Conservation (phyloP, 2,113 vertebrate species). For the Halcyon malimbica region DNA sequence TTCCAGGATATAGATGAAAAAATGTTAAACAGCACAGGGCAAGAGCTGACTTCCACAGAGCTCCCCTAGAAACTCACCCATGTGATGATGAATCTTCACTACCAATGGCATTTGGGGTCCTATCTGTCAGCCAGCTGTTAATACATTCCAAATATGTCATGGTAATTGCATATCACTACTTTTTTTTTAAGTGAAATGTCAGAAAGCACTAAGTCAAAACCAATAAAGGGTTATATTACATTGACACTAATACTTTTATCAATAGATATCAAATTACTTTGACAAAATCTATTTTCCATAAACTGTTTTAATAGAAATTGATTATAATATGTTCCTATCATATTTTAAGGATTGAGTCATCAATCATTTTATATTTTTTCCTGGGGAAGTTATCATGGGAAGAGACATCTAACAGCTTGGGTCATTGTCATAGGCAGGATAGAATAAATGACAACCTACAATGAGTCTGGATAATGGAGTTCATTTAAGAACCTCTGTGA, state of each 20-base stretch:
- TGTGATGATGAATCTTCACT: not conserved
- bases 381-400: not conserved
- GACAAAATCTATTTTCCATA: not conserved
- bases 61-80: not conserved
- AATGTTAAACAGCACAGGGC: not conserved
- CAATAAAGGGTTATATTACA: not conserved
- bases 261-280: not conserved
- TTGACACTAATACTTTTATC: not conserved
- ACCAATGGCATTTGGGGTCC: not conserved
- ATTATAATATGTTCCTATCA: not conserved
- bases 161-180: not conserved
- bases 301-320: not conserved
- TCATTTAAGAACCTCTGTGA: not conserved
- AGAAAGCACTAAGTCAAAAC: not conserved
- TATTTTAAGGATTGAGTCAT: not conserved
- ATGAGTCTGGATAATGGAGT: not conserved
- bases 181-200: not conserved
- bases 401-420: not conserved
- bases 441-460: not conserved
- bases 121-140: not conserved
- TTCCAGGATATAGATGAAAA: not conserved
- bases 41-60: not conserved
- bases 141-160: not conserved
- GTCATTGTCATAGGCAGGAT: not conserved
- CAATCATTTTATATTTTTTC: not conserved